A percentile compares a stretch with the other conserved stretches of the same genome.
phyloP scores from a whole-genome alignment of 2,113 vertebrate species.

The Neodon shergylaensis region DNA sequence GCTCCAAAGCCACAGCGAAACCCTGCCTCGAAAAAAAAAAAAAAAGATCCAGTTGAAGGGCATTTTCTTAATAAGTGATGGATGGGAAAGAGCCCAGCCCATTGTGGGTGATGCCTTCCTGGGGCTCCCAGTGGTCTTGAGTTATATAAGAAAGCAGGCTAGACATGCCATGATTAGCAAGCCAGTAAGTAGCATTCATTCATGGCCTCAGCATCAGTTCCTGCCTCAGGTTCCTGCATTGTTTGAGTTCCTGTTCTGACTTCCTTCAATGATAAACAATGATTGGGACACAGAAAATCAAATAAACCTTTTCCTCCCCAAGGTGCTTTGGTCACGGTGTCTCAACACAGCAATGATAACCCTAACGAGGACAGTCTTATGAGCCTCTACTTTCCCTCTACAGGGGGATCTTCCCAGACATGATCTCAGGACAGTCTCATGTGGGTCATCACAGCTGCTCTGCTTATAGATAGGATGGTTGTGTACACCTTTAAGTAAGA shows the following conservation, averaged over 20 bases:
- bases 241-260: neutral
- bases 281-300: neutral
- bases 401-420: neutral
- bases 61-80: neutral
- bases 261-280: neutral
- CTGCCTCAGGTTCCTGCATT: neutral
- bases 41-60: neutral
- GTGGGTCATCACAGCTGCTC: too few species aligned
- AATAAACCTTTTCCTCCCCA: neutral
- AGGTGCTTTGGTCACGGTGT: neutral
- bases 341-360: neutral
- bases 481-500: neutral
- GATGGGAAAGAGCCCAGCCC: rapidly evolving
- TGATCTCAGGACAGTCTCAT: neutral
- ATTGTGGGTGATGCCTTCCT: neutral
- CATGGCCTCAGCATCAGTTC: neutral
- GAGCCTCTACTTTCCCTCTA: neutral
- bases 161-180: neutral
- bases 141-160: neutral
- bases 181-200: neutral
- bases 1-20: too few species aligned
- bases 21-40: too few species aligned
- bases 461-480: neutral
- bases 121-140: too few species aligned
- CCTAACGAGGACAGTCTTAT: neutral